Conservation (phyloP, 2,113 vertebrate genomes). For the Raja brachyura region DNA sequence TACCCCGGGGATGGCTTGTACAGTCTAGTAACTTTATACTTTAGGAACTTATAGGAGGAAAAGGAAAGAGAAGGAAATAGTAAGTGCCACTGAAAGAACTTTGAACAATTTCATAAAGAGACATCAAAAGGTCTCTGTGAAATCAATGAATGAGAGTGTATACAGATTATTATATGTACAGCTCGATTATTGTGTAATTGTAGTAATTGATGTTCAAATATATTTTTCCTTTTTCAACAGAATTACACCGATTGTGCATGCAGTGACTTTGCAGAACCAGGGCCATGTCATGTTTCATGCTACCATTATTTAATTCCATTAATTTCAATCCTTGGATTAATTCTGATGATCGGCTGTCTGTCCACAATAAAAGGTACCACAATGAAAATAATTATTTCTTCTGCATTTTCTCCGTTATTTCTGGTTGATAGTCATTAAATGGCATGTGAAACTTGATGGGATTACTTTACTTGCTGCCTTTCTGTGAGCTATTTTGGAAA, state of each 20-base stretch:
- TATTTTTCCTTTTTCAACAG: background rate
- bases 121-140: background rate
- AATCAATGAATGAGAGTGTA: background rate
- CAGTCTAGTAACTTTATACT: background rate
- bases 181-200: background rate
- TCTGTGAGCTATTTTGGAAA: background rate
- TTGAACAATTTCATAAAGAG: background rate
- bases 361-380: no score
- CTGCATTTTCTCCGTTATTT: background rate
- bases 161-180: background rate
- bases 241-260: background rate
- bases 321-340: background rate
- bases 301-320: background rate
- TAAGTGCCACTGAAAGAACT: background rate
- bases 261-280: background rate
- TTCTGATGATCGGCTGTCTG: background rate
- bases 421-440: background rate
- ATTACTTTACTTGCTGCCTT: background rate
- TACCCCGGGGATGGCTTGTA: background rate
- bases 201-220: background rate
- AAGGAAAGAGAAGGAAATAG: background rate
- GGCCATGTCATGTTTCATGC: background rate
- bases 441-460: background rate
- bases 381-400: background rate
- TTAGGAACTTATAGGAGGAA: background rate